These are phyloP conservation scores for Beaufortia kweichowensis DNA, from an alignment of 2,113 vertebrate genomes.

Conservation along the genomic window DNA sequence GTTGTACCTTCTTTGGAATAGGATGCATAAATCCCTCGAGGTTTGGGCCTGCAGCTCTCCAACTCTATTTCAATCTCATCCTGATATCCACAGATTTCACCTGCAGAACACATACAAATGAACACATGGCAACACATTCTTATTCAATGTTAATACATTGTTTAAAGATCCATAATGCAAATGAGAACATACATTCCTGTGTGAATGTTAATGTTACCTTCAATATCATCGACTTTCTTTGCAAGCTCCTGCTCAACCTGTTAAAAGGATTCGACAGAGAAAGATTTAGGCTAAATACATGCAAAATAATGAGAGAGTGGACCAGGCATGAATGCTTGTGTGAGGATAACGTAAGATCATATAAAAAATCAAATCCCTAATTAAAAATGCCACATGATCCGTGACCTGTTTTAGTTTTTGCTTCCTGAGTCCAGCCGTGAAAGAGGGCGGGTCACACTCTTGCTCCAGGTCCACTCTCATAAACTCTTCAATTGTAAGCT, in stretches of 20 bases:
- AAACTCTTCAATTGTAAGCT: conserved; percentile 94
- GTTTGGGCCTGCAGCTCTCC: conserved; percentile 83
- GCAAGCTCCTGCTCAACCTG: conserved; percentile 89
- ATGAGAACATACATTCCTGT: neutral
- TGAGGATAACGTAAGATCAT: too few species aligned
- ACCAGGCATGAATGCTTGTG: neutral
- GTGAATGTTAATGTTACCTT: conserved; percentile 77
- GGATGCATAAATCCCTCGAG: conserved; percentile 83
- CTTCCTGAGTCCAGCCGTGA: conserved; percentile 84
- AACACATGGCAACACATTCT: neutral
- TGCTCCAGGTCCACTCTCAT: conserved; percentile 91
- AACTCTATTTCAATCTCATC: conserved; percentile 93
- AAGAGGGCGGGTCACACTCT: conserved; percentile 94
- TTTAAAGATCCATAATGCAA: neutral
- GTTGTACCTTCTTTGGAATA: conserved; percentile 79
- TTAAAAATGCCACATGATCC: neutral
- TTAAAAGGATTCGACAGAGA: conserved; percentile 49
- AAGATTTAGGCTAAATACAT: neutral
- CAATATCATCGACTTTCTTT: conserved; percentile 87
- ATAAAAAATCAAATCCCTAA: neutral
- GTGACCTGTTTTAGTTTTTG: conserved; percentile 81
- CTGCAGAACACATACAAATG: conserved; percentile 64
- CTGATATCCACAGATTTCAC: conserved; percentile 89
- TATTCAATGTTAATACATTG: neutral
- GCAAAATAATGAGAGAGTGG: neutral